Conservation (phyloP, 2,113 vertebrate genomes). For the Pholis gunnellus region DNA sequence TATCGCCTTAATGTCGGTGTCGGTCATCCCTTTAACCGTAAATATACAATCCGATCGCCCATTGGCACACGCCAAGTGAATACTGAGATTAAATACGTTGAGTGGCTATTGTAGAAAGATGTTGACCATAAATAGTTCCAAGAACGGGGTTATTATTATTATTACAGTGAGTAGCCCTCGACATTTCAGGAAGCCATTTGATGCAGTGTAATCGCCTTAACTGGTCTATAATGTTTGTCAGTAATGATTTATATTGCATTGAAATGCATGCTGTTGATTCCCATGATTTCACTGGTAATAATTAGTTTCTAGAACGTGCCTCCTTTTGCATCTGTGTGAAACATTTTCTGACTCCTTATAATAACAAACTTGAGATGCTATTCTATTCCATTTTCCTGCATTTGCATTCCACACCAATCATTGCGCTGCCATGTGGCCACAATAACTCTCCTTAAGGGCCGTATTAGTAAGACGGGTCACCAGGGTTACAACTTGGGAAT, state of each 20-base stretch:
- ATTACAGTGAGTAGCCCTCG: not conserved
- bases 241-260: not conserved
- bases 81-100: not conserved
- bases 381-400: slow-evolving; percentile 12
- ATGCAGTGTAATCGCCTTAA: slow-evolving; percentile 3
- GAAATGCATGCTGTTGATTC: slow-evolving; percentile 10
- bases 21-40: not conserved
- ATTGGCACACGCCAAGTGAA: not conserved
- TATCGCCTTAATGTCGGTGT: not conserved
- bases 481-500: slow-evolving; percentile 38
- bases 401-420: slow-evolving; percentile 47
- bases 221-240: slow-evolving; percentile 1
- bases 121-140: not conserved
- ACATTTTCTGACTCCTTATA: not conserved
- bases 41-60: not conserved
- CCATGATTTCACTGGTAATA: not conserved
- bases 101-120: not conserved
- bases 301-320: not conserved
- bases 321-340: slow-evolving; percentile 1
- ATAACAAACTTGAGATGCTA: slow-evolving; percentile 32
- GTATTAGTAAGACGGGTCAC: slow-evolving; percentile 64
- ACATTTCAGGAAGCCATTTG: not conserved
- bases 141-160: not conserved
- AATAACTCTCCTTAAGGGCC: slow-evolving; percentile 62
- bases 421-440: slow-evolving; percentile 53